phyloP scores from a whole-genome alignment of 2,113 vertebrate species.

The Catharus fuscescens region DNA sequence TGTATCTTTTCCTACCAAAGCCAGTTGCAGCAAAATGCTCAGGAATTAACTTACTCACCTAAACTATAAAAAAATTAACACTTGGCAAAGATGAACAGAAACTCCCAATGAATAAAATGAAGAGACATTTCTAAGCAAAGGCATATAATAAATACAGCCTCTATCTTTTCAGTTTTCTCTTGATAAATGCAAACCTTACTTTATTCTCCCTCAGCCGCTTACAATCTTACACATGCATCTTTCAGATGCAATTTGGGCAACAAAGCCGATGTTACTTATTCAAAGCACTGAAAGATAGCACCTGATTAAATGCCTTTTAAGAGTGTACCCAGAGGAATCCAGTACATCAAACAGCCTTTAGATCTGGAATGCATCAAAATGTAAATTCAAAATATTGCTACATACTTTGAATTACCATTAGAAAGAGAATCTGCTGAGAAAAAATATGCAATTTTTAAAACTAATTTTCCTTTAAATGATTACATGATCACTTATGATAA shows the following conservation, averaged over 20 bases:
- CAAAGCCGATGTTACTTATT: background rate
- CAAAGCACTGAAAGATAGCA: background rate
- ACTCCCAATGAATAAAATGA: background rate
- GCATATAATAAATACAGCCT: background rate
- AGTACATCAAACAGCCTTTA: background rate
- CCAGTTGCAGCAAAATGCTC: background rate
- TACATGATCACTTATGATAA: background rate
- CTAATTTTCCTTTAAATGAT: background rate
- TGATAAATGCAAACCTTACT: background rate
- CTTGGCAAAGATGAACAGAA: background rate
- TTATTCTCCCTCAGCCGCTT: background rate
- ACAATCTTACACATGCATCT: conserved; percentile 31
- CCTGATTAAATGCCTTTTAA: conserved; percentile 8
- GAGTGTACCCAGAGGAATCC: background rate
- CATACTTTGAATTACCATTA: background rate
- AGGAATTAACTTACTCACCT: background rate
- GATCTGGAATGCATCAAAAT: background rate
- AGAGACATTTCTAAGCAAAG: background rate
- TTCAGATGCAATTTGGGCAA: conserved; percentile 17
- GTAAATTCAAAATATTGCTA: background rate
- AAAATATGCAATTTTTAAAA: background rate
- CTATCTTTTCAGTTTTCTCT: background rate
- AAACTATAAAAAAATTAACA: background rate
- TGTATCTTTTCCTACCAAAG: background rate
- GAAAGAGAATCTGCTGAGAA: background rate